phyloP scores from a whole-genome alignment of 2,113 vertebrate species.

The Caracal caracal region DNA sequence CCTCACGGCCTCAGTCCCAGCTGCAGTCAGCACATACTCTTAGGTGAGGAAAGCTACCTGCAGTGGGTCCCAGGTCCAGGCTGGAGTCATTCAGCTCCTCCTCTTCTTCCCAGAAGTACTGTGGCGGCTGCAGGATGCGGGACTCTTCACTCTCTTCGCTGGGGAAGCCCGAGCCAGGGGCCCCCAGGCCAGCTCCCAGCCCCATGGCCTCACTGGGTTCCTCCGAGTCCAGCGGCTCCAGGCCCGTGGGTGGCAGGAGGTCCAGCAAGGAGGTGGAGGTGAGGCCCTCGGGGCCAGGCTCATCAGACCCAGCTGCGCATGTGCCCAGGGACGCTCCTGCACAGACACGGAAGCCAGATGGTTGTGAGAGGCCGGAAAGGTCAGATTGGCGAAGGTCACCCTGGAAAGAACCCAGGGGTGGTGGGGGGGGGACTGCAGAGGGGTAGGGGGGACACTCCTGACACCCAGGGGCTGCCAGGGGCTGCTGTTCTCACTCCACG shows the following conservation, averaged over 20 bases:
- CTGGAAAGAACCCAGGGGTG: too few species aligned
- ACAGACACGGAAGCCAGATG: constrained; percentile 30
- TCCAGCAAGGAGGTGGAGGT: constrained; percentile 87
- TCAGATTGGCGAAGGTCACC: not conserved
- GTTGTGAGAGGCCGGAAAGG: not conserved
- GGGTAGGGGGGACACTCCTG: not conserved
- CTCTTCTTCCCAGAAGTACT: constrained; percentile 89
- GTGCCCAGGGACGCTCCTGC: constrained; percentile 79
- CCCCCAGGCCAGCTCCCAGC: constrained; percentile 79
- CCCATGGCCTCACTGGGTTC: constrained; percentile 80
- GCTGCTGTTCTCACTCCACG: not conserved
- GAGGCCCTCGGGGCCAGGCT: constrained; percentile 82
- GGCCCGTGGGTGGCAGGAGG: constrained; percentile 82
- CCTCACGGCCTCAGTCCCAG: not conserved
- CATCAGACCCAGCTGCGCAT: constrained; percentile 78
- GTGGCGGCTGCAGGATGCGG: constrained; percentile 84
- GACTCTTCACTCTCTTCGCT: constrained; percentile 91
- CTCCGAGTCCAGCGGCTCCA: constrained; percentile 78
- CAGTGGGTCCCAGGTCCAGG: constrained; percentile 85
- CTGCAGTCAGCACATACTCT: not conserved
- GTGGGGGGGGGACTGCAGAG: too few species aligned
- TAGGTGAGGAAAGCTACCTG: constrained; percentile 81
- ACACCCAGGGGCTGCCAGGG: not conserved
- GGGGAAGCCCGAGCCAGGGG: constrained; percentile 92
- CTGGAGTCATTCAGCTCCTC: constrained; percentile 86